Conservation (phyloP, 2,113 vertebrate genomes). For the Deroptyus accipitrinus region DNA sequence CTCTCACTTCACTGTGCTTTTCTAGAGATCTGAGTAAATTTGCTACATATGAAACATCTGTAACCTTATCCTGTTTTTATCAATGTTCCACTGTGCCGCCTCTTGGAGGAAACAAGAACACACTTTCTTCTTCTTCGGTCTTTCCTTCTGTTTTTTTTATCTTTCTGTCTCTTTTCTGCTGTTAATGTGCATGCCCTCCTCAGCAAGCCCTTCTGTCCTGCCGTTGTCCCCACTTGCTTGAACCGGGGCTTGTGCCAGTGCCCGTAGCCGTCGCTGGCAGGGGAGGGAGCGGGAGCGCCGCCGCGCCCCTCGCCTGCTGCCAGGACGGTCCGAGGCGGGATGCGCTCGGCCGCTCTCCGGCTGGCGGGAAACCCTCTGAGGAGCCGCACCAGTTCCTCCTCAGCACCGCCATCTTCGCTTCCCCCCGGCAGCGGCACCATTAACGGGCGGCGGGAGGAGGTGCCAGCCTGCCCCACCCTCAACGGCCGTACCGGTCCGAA, state of each 20-base stretch:
- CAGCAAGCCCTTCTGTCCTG: fast-evolving
- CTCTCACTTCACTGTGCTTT: not conserved
- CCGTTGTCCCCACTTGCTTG: fast-evolving
- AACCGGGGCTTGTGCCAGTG: fast-evolving
- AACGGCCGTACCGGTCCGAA: not conserved
- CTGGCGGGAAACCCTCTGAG: not conserved
- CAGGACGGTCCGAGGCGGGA: fast-evolving
- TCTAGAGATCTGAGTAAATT: not conserved
- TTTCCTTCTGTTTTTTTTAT: not conserved
- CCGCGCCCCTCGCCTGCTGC: fast-evolving
- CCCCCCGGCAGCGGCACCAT: fast-evolving
- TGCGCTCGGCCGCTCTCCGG: not conserved
- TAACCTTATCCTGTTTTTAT: too few species aligned
- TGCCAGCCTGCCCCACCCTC: not conserved
- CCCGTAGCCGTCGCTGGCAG: not conserved
- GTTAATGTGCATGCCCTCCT: not conserved
- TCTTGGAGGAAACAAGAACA: not conserved
- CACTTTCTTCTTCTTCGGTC: not conserved
- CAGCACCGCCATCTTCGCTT: not conserved
- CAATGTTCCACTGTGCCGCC: not conserved
- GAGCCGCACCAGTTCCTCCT: not conserved
- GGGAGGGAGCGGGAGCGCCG: not conserved
- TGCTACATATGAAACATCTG: not conserved
- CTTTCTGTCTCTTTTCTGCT: not conserved
- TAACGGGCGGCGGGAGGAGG: not conserved